A percentile compares a stretch with the other conserved stretches of the same genome.
phyloP scores from a whole-genome alignment of 2,797 vertebrate genomes.

The Nasua narica region DNA sequence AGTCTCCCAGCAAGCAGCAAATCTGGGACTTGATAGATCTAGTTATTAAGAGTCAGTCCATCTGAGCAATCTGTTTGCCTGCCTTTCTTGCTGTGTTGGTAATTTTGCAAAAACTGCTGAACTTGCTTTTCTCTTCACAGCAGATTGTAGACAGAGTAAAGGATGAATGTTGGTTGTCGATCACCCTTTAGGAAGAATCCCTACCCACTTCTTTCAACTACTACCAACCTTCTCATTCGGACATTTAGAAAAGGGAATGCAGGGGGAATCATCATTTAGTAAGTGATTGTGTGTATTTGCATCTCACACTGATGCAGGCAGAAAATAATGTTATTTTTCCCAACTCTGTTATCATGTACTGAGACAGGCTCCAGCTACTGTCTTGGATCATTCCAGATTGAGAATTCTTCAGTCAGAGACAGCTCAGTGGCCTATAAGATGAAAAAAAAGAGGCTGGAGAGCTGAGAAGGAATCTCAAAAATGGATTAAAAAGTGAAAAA shows the following conservation, averaged over 20 bases:
- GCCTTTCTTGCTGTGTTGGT: constrained; percentile 85
- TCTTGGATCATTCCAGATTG: neutral
- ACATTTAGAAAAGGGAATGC: neutral
- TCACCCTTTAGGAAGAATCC: constrained; percentile 69
- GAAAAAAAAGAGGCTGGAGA: neutral
- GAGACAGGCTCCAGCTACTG: neutral
- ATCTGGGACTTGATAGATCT: constrained; percentile 78
- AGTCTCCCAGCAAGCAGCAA: constrained; percentile 73
- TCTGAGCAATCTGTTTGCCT: constrained; percentile 80
- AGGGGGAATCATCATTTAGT: neutral
- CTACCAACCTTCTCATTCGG: neutral
- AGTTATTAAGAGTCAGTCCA: constrained; percentile 78
- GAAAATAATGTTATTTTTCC: neutral
- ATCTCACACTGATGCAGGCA: constrained; percentile 13
- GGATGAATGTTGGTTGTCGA: constrained; percentile 72
- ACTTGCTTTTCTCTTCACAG: constrained; percentile 76
- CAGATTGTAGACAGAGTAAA: constrained; percentile 74
- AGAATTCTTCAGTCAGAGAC: neutral
- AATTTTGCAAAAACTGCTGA: constrained; percentile 82
- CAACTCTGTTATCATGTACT: neutral
- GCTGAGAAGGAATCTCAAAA: neutral
- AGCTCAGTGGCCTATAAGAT: neutral
- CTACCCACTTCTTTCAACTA: neutral
- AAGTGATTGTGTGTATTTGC: neutral
- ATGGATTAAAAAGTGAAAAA: neutral